Evolutionary conservation across 2,888 invertebrate species (phyloP).

Genomic region (Muschampia plurimacula): DNA sequence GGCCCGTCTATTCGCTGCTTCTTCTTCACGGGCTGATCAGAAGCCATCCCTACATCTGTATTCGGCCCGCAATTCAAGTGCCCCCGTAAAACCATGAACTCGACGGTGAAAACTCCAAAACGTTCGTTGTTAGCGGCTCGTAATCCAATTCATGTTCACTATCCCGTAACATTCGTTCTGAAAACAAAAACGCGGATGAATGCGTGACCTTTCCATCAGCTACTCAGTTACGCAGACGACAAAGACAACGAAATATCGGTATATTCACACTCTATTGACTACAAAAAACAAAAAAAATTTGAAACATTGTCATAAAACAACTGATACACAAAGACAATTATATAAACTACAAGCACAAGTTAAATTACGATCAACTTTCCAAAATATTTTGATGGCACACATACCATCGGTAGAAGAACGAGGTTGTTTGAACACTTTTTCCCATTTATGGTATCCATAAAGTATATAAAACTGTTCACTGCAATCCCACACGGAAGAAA

Average conservation of each 20-base stretch:
- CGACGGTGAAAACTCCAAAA: conserved; percentile 46
- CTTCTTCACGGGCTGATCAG: conserved; percentile 94
- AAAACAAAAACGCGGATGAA: conserved; percentile 75
- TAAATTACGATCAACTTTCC: conserved; percentile 78
- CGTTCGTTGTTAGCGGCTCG: conserved; percentile 40
- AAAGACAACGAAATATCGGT: conserved; percentile 69
- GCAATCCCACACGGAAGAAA: conserved; percentile 67
- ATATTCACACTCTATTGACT: conserved; percentile 12
- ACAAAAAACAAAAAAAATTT: conserved; percentile 1
- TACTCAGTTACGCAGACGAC: conserved; percentile 85
- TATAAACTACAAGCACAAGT: conserved; percentile 44
- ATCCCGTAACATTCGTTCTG: conserved; percentile 57
- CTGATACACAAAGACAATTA: conserved; percentile 35
- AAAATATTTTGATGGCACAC: conserved; percentile 87
- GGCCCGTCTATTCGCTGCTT: conserved; percentile 90
- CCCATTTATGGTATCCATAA: conserved; percentile 66
- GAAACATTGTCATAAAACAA: conserved; percentile 14
- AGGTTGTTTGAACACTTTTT: conserved; percentile 72
- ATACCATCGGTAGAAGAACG: conserved; percentile 75
- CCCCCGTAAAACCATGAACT: conserved; percentile 88
- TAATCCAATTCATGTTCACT: conserved; percentile 34
- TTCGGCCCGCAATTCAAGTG: conserved; percentile 81
- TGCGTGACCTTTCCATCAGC: conserved; percentile 84
- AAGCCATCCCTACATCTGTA: conserved; percentile 88
- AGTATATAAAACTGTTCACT: conserved; percentile 64